Base-by-base conservation (phyloP, 2,113 vertebrate species). In the Campylomormyrus numenius region DNA sequence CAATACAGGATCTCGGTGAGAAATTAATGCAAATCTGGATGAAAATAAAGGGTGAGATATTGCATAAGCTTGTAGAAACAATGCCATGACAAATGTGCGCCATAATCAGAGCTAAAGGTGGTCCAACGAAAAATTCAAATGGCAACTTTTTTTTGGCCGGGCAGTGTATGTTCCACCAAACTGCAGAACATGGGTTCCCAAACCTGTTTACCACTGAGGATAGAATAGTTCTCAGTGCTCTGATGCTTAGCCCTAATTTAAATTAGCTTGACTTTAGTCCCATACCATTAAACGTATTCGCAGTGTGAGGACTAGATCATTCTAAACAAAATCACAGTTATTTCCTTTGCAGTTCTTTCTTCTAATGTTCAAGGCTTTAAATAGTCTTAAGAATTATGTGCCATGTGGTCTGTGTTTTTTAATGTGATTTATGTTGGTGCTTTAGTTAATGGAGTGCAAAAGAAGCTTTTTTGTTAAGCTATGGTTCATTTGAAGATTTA, bases 401-500 rank as follows among this genome's bases (percentile, higher is more conserved):
- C 62, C 58, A 58, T 35, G n/a, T 58, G 74, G 91, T 88, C 87
- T 89, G 90, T 77, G 93, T 92, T 92, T 94, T 88, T 92, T 88
- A n/a, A 89, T 89, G 90, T 92, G 93, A 95, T 94, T 95, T 92
- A 95, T 95, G 94, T 92, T 93, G 92, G 93, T 92, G 90, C 89
- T 89, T 91, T 70, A 90, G 91, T 94, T 94, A 95, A 95, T 95
- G 94, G 92, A 89, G 91, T 94, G 94, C 94, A 94, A 94, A 93
- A 91, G 70, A 88, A 93, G 91, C 92, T 90, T 90, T 94, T 89
- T 92, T 91, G 89, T 91, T 85, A 92, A 93, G 92, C 91, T 91
- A 89, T 91, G 93, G 93, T 93, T 94, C 93, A 93, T 90, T 94
- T 93, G 90, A 93, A 92, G 92, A 94, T 94, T 89, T 94, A 93